A percentile compares a stretch with the other conserved stretches of the same genome.
phyloP scores from a whole-genome alignment of 2,888 invertebrate species.

The Pocota personata region DNA sequence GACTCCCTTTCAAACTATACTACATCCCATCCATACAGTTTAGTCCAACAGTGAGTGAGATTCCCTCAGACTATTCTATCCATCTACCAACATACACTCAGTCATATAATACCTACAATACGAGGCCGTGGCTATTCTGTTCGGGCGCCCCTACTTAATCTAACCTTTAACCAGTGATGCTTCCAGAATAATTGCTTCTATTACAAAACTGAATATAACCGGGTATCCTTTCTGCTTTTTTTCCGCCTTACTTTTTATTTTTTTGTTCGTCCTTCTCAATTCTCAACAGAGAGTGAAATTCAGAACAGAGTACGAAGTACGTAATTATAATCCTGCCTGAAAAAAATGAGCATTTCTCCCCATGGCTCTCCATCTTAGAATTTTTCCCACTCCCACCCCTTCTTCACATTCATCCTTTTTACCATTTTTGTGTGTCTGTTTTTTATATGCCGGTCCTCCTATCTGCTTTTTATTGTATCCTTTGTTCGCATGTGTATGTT shows the following conservation, averaged over 20 bases:
- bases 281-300: conserved; percentile 11
- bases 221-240: conserved; percentile 34
- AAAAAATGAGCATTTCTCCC: conserved; percentile 40
- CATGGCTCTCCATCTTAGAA: neutral
- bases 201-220: conserved; percentile 41
- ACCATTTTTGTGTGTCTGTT: conserved; percentile 14
- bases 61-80: neutral
- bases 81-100: neutral
- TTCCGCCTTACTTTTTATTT: neutral
- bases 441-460: conserved; percentile 24
- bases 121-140: neutral
- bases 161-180: conserved; percentile 57
- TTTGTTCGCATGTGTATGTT: conserved; percentile 44
- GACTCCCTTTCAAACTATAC: neutral
- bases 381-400: neutral
- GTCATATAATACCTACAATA: neutral
- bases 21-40: neutral
- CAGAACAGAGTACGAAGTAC: conserved; percentile 25
- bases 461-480: conserved; percentile 45
- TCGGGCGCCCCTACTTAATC: conserved; percentile 17
- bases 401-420: neutral
- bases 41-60: neutral
- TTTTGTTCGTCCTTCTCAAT: conserved; percentile 1
- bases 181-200: conserved; percentile 61
- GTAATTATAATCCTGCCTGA: conserved; percentile 47